phyloP scores from a whole-genome alignment of 2,888 invertebrate species.

The Conomelus anceps region DNA sequence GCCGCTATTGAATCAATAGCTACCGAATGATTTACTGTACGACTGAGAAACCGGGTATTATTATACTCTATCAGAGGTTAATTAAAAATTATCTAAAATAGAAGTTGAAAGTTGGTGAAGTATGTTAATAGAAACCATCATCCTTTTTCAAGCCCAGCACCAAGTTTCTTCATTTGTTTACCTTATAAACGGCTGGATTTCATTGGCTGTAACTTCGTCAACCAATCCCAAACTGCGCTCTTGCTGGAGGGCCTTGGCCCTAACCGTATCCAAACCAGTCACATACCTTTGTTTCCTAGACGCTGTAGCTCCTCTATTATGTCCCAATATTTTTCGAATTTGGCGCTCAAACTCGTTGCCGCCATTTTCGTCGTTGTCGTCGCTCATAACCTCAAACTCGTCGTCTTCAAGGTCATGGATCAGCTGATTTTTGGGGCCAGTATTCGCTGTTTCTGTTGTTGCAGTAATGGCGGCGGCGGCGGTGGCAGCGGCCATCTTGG shows the following conservation, averaged over 20 bases:
- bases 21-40: too few species aligned
- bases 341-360: constrained; percentile 64
- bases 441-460: too few species aligned
- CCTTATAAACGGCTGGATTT: not conserved
- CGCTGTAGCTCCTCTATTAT: too few species aligned
- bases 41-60: too few species aligned
- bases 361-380: not conserved
- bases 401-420: not conserved
- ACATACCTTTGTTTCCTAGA: constrained; percentile 9
- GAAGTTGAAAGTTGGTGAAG: too few species aligned
- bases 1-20: too few species aligned
- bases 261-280: constrained; percentile 29
- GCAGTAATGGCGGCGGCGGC: not conserved
- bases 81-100: too few species aligned
- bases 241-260: constrained; percentile 30
- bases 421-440: not conserved
- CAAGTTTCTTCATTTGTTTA: not conserved
- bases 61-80: too few species aligned
- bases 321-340: constrained; percentile 63
- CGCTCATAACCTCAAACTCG: not conserved
- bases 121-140: too few species aligned
- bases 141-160: not conserved
- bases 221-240: constrained; percentile 31
- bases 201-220: not conserved
- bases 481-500: not conserved